Base-by-base conservation (phyloP, 2,888 invertebrate species). In the Nezara viridula region DNA sequence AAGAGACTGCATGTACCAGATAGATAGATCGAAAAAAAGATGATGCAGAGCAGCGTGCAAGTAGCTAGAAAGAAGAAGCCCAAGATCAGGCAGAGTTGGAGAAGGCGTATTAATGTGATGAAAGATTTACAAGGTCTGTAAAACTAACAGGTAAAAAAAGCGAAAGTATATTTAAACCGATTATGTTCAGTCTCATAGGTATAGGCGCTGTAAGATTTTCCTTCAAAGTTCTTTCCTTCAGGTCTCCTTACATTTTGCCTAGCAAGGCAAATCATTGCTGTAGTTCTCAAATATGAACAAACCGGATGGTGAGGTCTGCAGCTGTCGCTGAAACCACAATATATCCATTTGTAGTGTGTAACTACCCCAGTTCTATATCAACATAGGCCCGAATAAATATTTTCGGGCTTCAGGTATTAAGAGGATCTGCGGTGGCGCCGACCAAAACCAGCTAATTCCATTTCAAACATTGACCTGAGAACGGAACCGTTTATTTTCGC, bases 291-390 rank as follows among this genome's bases (percentile, higher is more conserved):
- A 55, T 24, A 55, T 37, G 32, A 37, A 27, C 66, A 21, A 73
- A 73, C 66, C 66, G 66, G 66, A 73, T 32, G 66, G 37, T 1
- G 37, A 1, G 32, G 32, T 1, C 19, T 19, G 32, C 66, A 73
- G 66, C 66, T 73, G 66, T 37, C 66, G 4, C 14, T 73, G 66
- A 73, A 73, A 37, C 66, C 32, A 73, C 66, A 32, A 73, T 66
- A 81, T 81, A 81, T 81, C 81, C 44, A 81, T 81, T 81, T 81
- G 81, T 81, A 81, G 44, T 47, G 81, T 47, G n/a, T 47, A 81
- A 10, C 81, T 40, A 47, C 81, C n/a, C 81, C 4, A 37, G 44
- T 47, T n/a, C 81, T 44, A 16, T 44, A n/a, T 47, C 44, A 81
- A 81, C 81, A 81, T 1, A 24, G 12, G n/a, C 81, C 81, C 81